Base-by-base conservation (phyloP, 2,888 invertebrate genomes). In the Drosophila mercatorum region DNA sequence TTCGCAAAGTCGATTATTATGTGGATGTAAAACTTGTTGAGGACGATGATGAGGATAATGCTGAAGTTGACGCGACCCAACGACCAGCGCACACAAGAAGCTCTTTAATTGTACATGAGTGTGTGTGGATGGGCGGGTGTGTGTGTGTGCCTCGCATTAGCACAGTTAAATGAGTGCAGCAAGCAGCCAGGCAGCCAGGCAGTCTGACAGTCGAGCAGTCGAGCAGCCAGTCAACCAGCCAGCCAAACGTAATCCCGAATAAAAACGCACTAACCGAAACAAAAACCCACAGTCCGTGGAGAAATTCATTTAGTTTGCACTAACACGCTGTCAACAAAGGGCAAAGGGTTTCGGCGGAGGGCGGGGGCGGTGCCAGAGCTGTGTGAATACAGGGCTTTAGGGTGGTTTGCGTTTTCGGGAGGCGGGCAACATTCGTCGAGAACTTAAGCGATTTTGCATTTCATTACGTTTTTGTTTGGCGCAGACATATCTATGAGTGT, bases 221-320 rank as follows among this genome's bases (percentile, higher is more conserved):
- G 6, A 3, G 10, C 49, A 49, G 47, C 44, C 55, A 47, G 40
- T 49, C 62, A 75, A 11, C 78, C 78, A 75, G 12, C 78, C 78
- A 75, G 68, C 55, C 81, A 64, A 68, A 75, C 74, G 63, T 75
- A 76, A 78, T 65, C 71, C 75, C 63, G 65, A 67, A 75, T 63
- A 76, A 72, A 79, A 65, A 79, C 72, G 75, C 72, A 78, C 67
- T 72, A 71, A 72, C 72, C 75, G 65, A 80, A 75, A 63, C 75
- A 83, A 88, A 85, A 85, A 88, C 81, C 88, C 88, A 74, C 83
- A 83, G 77, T 72, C 75, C 82, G 74, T 77, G 75, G 78, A 82
- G 80, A 91, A 91, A 89, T 91, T 89, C 91, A 91, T 91, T 91
- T 91, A 91, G 89, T 91, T 91, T 90, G 83, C 90, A 91, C 91